These are phyloP conservation scores for Leptodactylus fallax DNA, from an alignment of 2,797 vertebrate species.

Conservation along the genomic window DNA sequence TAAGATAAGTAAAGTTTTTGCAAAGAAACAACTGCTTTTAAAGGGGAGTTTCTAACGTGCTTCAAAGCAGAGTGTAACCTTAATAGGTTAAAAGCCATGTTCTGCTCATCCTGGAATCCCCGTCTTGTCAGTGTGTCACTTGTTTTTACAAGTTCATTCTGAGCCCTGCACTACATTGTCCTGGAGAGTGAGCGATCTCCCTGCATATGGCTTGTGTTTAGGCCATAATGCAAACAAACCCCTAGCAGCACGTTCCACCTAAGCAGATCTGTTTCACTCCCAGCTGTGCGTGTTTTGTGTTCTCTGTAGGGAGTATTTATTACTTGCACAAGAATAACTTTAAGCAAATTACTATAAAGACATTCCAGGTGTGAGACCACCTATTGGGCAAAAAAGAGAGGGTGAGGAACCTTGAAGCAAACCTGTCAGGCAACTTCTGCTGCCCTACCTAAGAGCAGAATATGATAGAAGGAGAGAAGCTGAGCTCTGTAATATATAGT, in stretches of 20 bases:
- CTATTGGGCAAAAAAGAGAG: conserved; percentile 14
- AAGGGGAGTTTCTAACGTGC: neutral
- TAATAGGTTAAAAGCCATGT: no score
- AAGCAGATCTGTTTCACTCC: conserved; percentile 39
- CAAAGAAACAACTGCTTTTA: no score
- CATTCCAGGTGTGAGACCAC: conserved; percentile 56
- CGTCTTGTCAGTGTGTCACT: conserved; percentile 39
- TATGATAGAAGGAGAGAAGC: no score
- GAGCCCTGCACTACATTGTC: conserved; percentile 19
- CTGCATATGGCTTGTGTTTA: conserved; percentile 42
- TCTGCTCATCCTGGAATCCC: neutral
- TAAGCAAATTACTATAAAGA: conserved; percentile 52
- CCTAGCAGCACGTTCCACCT: conserved; percentile 19
- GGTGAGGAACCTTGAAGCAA: neutral
- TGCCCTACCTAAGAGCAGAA: no score
- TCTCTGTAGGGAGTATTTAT: conserved; percentile 31
- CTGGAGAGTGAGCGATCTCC: neutral
- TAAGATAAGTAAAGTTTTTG: no score
- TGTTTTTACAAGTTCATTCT: conserved; percentile 51
- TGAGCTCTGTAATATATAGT: no score
- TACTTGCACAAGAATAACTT: conserved; percentile 11
- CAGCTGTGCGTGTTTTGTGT: conserved; percentile 49
- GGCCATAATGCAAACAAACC: conserved; percentile 50
- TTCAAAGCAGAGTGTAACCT: conserved; percentile 3
- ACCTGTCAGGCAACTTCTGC: no score